Evolutionary conservation across 2,888 invertebrate genomes (phyloP), one percentile per base, ranked within the genome.

Genomic region (Drosophila dives): DNA sequence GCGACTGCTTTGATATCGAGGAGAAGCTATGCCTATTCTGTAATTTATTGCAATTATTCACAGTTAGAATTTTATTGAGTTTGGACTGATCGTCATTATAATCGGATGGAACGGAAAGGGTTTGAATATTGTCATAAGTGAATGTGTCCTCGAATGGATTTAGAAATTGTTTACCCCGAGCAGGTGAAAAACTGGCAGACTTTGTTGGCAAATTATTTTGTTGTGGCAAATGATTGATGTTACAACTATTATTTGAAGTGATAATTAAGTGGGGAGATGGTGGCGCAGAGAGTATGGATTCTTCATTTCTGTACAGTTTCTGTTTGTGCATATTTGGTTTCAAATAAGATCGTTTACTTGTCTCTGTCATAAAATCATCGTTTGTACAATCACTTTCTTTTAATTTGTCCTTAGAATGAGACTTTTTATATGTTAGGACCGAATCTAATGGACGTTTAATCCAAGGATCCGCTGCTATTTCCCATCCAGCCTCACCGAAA

Each of bases 11-110:
- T 3, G 90, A 86, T 58, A 88, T 78, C 26, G 92, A 91, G 23
- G 92, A 91, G 64, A 93, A 92, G 78, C 92, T 92, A 61, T 92
- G 93, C n/a, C 93, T 90, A 5, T 91, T 85, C 63, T 91, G 92
- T 23, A 92, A 75, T 34, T 91, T 71, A 67, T 90, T 89, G 4
- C 90, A 82, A 80, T 89, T 91, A 32, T 81, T 81, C 3, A 92
- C 91, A 67, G 86, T 90, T 38, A 92, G 75, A 42, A 68, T 56
- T 48, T 74, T 74, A 20, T 49, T 64, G 29, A 64, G 48, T 40
- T 32, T 32, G 6, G 33, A 55, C 48, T 70, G 63, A 10, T 65
- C 53, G 29, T 61, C 54, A 29, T 23, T 20, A 67, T 42, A 54
- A 36, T 67, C 58, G 33, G 69, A 40, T 36, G 71, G 58, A 45